These are phyloP conservation scores for Conops quadrifasciatus DNA, from an alignment of 2,888 invertebrate genomes.

Conservation along the genomic window DNA sequence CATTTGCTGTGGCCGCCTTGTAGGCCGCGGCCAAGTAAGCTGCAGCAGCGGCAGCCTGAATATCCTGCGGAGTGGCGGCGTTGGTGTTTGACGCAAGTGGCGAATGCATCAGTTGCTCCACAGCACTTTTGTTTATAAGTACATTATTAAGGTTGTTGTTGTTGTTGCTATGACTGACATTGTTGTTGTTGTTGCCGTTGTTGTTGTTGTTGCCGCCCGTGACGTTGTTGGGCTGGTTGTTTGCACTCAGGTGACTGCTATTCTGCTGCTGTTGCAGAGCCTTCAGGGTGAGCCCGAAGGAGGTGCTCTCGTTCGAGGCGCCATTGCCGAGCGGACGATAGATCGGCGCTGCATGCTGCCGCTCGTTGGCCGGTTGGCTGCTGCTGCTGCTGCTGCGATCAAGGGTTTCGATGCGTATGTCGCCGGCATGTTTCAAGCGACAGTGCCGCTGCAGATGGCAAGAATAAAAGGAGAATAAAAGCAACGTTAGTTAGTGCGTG, in stretches of 20 bases:
- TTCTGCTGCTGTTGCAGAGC: slow-evolving; percentile 44
- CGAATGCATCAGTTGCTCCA: slow-evolving; percentile 50
- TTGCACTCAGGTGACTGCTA: slow-evolving; percentile 31
- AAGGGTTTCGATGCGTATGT: slow-evolving; percentile 73
- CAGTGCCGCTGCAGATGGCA: slow-evolving; percentile 73
- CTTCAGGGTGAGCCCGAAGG: slow-evolving; percentile 45
- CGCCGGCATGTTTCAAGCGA: slow-evolving; percentile 80
- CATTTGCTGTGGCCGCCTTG: slow-evolving; percentile 51
- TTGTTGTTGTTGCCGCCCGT: slow-evolving; percentile 43
- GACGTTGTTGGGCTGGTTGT: slow-evolving; percentile 29
- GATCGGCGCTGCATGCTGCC: slow-evolving; percentile 52
- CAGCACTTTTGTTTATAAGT: slow-evolving; percentile 51
- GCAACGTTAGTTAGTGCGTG: background rate
- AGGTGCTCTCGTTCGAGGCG: slow-evolving; percentile 50
- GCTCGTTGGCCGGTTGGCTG: slow-evolving; percentile 41
- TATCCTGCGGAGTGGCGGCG: slow-evolving; percentile 55
- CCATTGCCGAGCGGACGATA: slow-evolving; percentile 60
- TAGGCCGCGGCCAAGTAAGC: slow-evolving; percentile 56
- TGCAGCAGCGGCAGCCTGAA: slow-evolving; percentile 56
- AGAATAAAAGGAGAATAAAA: slow-evolving; percentile 12
- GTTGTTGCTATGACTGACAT: slow-evolving; percentile 42
- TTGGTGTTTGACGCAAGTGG: slow-evolving; percentile 50
- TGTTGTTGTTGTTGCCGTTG: slow-evolving; percentile 44
- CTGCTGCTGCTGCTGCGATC: slow-evolving; percentile 54
- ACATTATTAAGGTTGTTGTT: slow-evolving; percentile 44